Percentiles rank a stretch among this genome's conserved stretches.
Evolutionary conservation across 2,113 vertebrate species (phyloP).

Genomic region (Psettodes erumei): DNA sequence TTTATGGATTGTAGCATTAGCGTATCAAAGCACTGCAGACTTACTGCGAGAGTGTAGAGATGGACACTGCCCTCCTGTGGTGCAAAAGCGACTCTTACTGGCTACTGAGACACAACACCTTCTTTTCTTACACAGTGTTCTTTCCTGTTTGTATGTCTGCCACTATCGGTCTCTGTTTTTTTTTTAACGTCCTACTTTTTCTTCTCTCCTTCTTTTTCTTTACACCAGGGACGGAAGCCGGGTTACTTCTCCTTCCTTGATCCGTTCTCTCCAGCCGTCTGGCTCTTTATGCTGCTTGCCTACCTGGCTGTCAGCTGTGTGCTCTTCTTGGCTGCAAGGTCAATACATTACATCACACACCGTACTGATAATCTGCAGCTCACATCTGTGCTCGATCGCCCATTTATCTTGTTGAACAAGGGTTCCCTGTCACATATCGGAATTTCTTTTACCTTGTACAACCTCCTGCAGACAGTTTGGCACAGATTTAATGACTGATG

Average conservation of each 20-base stretch:
- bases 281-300: conserved; percentile 96
- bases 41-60: conserved; percentile 36
- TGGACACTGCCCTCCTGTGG: conserved; percentile 76
- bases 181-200: conserved; percentile 6
- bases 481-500: conserved; percentile 47
- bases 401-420: conserved; percentile 57
- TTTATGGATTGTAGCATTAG: conserved; percentile 72
- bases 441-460: conserved; percentile 29
- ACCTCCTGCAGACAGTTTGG: conserved; percentile 48
- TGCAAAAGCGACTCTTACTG: conserved; percentile 39
- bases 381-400: conserved; percentile 39
- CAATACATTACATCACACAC: conserved; percentile 72
- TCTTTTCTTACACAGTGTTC: conserved; percentile 33
- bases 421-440: conserved; percentile 41
- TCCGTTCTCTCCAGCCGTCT: conserved; percentile 95
- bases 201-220: conserved; percentile 14
- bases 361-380: conserved; percentile 46
- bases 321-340: conserved; percentile 95
- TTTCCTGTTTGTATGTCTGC: conserved; percentile 39
- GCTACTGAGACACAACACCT: conserved; percentile 32
- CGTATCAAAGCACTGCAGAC: conserved; percentile 68
- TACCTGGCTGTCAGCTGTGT: conserved; percentile 96
- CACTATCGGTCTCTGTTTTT: conserved; percentile 23
- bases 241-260: conserved; percentile 97
- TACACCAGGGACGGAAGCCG: conserved; percentile 89